These are phyloP conservation scores for Epistrophe grossulariae DNA, from an alignment of 2,888 invertebrate species.

Conservation along the genomic window DNA sequence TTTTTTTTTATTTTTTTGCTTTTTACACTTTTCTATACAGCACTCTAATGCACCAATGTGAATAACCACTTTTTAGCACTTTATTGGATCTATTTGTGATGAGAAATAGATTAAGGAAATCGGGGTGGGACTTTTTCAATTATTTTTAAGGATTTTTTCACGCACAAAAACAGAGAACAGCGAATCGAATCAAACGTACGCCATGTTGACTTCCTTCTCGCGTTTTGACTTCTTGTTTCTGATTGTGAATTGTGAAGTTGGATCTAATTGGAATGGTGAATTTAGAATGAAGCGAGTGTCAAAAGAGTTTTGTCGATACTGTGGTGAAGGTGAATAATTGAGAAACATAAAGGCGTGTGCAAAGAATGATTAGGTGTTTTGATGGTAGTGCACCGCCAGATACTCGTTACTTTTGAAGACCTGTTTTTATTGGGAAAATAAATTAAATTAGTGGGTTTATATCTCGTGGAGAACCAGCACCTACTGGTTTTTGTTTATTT, in stretches of 20 bases:
- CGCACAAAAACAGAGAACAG: conserved; percentile 64
- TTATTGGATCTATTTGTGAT: conserved; percentile 6
- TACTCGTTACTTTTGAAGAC: neutral
- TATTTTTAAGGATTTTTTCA: conserved; percentile 49
- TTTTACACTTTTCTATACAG: conserved; percentile 13
- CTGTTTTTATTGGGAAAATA: no score
- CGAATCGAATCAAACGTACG: conserved; percentile 70
- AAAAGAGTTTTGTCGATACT: conserved; percentile 2
- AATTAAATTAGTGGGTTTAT: no score
- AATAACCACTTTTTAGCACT: conserved; percentile 15
- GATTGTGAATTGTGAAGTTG: conserved; percentile 64
- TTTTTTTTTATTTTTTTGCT: conserved; percentile 39
- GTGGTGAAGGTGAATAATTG: conserved; percentile 42
- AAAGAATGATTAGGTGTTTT: neutral
- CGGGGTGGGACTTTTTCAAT: conserved; percentile 40
- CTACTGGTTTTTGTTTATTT: no score
- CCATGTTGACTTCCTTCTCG: conserved; percentile 71
- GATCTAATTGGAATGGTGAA: conserved; percentile 57
- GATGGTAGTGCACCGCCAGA: neutral
- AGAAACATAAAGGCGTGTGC: neutral
- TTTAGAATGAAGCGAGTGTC: conserved; percentile 21
- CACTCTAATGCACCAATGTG: conserved; percentile 11
- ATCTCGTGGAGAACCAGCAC: no score
- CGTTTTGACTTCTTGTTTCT: conserved; percentile 65
- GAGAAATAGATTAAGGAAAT: conserved; percentile 26